Conservation (phyloP, 1,140 invertebrate species). For the Teleogryllus occipitalis region DNA sequence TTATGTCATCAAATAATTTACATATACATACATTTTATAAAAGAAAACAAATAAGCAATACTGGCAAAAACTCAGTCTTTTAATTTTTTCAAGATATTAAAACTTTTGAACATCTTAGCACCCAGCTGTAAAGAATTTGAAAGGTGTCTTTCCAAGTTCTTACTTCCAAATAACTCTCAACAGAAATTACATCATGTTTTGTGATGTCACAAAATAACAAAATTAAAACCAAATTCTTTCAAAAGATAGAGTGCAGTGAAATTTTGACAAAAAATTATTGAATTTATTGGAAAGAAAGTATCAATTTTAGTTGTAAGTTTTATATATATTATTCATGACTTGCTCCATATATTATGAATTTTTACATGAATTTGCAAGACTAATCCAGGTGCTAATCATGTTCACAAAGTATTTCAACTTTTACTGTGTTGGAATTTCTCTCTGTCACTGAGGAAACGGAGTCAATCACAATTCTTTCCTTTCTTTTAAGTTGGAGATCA, state of each 20-base stretch:
- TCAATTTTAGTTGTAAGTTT: neutral
- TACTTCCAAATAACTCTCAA: too few relatives aligned
- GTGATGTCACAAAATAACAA: too few relatives aligned
- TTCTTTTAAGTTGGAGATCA: neutral
- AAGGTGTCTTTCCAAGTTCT: neutral
- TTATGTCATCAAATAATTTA: neutral
- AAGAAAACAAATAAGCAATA: constrained; percentile 17
- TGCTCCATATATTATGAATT: neutral
- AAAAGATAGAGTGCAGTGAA: neutral
- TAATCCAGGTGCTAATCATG: neutral
- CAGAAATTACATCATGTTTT: too few relatives aligned
- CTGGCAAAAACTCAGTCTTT: constrained; percentile 21
- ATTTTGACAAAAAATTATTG: neutral
- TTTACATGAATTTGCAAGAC: neutral
- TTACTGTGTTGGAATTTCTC: neutral
- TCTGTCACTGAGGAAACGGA: neutral
- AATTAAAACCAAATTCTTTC: too few relatives aligned
- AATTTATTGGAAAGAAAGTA: neutral
- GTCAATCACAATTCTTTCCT: neutral
- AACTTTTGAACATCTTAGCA: neutral
- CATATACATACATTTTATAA: neutral
- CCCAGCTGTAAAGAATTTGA: neutral
- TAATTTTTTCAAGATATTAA: constrained; percentile 1
- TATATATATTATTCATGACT: neutral
- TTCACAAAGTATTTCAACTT: neutral